These are phyloP conservation scores for Neolamprologus sp. DNA, from an alignment of 2,113 vertebrate species.

Conservation along the genomic window DNA sequence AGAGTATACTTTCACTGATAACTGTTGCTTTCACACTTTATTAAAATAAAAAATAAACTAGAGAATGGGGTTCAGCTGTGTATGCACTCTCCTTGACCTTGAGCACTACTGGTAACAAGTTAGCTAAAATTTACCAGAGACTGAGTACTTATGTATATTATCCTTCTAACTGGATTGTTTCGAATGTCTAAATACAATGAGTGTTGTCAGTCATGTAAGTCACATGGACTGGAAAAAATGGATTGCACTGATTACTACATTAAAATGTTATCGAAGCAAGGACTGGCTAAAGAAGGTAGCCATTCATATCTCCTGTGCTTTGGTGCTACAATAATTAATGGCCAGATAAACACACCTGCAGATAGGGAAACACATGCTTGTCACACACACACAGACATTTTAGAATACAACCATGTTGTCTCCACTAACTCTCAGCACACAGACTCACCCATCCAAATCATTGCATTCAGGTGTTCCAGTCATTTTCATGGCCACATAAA, in stretches of 20 bases:
- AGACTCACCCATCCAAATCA: neutral
- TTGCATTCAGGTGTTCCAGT: neutral
- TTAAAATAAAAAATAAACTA: neutral
- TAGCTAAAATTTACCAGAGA: neutral
- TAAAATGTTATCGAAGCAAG: neutral
- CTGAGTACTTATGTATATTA: neutral
- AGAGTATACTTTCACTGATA: neutral
- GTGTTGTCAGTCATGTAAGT: neutral
- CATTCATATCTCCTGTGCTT: neutral
- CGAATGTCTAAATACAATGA: neutral
- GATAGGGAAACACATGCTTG: neutral
- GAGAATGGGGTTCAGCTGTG: neutral
- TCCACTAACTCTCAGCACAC: neutral
- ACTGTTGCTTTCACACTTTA: neutral
- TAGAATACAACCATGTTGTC: neutral
- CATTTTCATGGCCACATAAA: neutral
- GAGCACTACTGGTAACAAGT: neutral
- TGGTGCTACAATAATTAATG: neutral
- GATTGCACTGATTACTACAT: neutral
- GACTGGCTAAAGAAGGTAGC: neutral
- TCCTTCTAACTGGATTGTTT: neutral
- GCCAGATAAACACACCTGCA: neutral
- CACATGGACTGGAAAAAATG: neutral
- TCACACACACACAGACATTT: neutral
- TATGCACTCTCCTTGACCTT: neutral